Evolutionary conservation across 2,113 vertebrate species (phyloP).

Genomic region (Cyprinus carpio): DNA sequence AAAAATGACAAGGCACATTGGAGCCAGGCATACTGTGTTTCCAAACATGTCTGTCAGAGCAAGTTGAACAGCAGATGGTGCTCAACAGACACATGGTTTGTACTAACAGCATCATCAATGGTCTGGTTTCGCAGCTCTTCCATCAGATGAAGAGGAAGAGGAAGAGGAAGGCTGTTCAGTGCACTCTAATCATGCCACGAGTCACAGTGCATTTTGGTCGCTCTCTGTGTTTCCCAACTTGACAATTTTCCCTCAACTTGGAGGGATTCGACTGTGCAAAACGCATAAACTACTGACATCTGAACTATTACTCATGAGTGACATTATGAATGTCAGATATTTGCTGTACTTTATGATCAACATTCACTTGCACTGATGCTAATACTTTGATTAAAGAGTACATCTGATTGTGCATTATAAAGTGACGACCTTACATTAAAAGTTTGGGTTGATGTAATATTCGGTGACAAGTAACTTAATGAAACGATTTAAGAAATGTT

Average conservation of each 20-base stretch:
- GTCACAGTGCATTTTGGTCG: conserved; percentile 24
- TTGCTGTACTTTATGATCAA: neutral
- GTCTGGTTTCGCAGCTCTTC: neutral
- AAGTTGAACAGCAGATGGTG: neutral
- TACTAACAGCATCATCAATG: conserved; percentile 14
- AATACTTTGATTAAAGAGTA: conserved; percentile 21
- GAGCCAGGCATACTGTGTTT: conserved; percentile 7
- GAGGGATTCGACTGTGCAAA: conserved; percentile 16
- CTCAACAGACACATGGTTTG: neutral
- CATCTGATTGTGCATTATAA: neutral
- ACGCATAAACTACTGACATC: neutral
- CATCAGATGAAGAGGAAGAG: neutral
- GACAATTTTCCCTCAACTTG: neutral
- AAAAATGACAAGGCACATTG: conserved; percentile 16
- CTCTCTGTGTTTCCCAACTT: conserved; percentile 11
- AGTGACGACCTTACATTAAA: neutral
- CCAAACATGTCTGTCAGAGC: neutral
- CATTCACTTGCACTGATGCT: neutral
- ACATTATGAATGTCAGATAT: neutral
- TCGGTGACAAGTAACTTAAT: neutral
- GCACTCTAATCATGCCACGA: neutral
- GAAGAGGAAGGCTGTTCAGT: neutral
- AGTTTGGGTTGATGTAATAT: neutral
- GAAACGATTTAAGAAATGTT: neutral
- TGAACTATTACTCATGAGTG: neutral